Conservation (phyloP, 1,140 invertebrate genomes). For the Nomia melanderi region DNA sequence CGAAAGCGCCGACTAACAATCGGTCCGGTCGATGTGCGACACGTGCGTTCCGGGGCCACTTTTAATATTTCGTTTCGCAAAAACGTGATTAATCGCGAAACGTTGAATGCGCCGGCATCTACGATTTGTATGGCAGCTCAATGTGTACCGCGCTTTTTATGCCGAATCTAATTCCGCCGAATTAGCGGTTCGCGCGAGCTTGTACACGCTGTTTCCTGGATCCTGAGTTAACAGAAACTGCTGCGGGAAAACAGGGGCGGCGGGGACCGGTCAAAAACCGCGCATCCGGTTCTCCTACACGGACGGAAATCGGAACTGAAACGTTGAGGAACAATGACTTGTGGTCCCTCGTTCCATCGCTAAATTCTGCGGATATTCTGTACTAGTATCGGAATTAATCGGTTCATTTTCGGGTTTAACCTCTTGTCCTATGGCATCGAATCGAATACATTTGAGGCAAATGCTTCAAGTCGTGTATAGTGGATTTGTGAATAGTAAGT, state of each 20-base stretch:
- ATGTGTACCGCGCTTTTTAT: not conserved
- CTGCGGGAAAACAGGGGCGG: not conserved
- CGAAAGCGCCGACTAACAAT: not conserved
- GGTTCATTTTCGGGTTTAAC: too few species aligned
- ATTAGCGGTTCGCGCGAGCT: conserved; percentile 3
- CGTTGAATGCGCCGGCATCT: not conserved
- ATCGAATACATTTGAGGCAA: too few species aligned
- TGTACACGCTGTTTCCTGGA: not conserved
- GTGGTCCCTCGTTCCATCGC: not conserved
- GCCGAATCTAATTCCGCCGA: conserved; percentile 4
- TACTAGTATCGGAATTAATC: too few species aligned
- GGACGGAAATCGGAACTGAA: not conserved
- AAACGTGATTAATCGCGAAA: not conserved
- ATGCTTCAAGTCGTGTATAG: too few species aligned
- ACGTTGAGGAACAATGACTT: not conserved
- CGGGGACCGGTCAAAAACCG: not conserved
- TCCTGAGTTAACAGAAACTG: conserved; percentile 10
- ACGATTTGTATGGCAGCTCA: not conserved
- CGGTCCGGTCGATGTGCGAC: too few species aligned
- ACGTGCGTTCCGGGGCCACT: not conserved
- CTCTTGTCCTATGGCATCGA: too few species aligned
- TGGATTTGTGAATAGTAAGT: too few species aligned
- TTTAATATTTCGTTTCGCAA: not conserved
- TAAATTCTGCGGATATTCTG: not conserved
- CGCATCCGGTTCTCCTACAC: not conserved